Conservation (phyloP, 2,113 vertebrate genomes). For the Prietella phreatophila region DNA sequence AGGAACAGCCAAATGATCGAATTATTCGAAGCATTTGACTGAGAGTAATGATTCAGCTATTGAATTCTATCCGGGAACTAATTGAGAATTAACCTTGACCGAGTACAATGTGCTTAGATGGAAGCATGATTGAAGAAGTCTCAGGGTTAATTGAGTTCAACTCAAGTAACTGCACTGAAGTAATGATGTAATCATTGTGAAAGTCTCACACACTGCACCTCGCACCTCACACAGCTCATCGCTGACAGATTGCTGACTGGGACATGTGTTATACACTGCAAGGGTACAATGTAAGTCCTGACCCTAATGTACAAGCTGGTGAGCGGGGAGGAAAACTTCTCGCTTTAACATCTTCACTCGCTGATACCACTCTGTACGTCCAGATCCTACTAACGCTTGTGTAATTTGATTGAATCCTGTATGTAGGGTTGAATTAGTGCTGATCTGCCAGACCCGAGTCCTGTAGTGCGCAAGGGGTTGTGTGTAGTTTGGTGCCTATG, state of each 20-base stretch:
- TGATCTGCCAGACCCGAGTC: not conserved
- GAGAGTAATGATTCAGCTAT: not conserved
- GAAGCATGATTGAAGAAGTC: not conserved
- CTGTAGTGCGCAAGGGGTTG: not conserved
- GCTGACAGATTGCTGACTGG: not conserved
- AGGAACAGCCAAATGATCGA: not conserved
- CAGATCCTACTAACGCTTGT: not conserved
- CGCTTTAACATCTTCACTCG: not conserved
- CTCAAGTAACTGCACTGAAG: not conserved
- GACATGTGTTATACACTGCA: not conserved
- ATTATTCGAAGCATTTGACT: not conserved
- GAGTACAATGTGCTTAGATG: not conserved
- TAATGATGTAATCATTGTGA: not conserved
- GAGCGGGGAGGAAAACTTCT: too few relatives aligned
- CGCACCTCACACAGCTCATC: not conserved
- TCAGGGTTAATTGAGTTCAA: not conserved
- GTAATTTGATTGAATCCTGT: not conserved
- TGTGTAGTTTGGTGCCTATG: not conserved
- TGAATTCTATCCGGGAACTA: not conserved
- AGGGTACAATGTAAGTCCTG: not conserved
- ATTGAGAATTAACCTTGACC: not conserved
- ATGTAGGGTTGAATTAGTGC: not conserved
- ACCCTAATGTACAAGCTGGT: not conserved
- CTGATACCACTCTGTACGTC: not conserved
- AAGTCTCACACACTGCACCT: not conserved